Conservation (phyloP, 1,140 invertebrate genomes). For the Lepidostoma basale region DNA sequence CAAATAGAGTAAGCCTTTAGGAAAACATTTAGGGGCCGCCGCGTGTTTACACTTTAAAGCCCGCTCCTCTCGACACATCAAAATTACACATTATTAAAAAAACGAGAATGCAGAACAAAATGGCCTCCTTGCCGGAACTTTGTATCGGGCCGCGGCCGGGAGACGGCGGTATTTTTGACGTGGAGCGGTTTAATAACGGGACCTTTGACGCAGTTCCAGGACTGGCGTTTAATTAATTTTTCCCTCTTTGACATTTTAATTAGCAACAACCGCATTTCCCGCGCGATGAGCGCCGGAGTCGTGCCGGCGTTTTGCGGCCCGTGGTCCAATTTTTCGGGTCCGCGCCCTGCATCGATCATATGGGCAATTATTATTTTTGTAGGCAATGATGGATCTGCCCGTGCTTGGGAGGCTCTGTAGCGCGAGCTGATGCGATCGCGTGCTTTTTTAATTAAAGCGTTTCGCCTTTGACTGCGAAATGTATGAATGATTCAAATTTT, state of each 20-base stretch:
- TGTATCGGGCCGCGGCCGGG: not conserved
- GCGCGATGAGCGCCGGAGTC: conserved; percentile 20
- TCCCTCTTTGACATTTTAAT: conserved; percentile 42
- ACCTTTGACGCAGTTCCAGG: conserved; percentile 29
- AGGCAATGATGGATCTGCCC: not conserved
- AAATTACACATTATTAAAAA: conserved; percentile 26
- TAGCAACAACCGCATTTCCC: conserved; percentile 37
- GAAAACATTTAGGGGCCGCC: not conserved
- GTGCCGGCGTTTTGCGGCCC: conserved; percentile 16
- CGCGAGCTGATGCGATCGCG: not conserved
- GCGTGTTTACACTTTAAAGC: conserved; percentile 14
- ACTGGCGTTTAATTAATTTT: conserved; percentile 40
- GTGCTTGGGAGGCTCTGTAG: not conserved
- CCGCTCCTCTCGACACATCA: conserved; percentile 13
- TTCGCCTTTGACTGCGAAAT: no score
- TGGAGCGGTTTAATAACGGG: conserved; percentile 15
- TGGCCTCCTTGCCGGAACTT: conserved; percentile 1
- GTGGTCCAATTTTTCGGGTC: not conserved
- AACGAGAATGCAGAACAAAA: conserved; percentile 6
- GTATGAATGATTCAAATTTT: no score
- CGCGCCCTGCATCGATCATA: conserved; percentile 2
- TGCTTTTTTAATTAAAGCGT: no score
- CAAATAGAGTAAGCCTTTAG: conserved; percentile 1
- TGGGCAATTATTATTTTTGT: not conserved
- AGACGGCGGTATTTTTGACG: conserved; percentile 25